Percentiles rank a stretch among this genome's conserved stretches.
phyloP scores from a whole-genome alignment of 2,113 vertebrate genomes.

The Corynorhinus townsendii region DNA sequence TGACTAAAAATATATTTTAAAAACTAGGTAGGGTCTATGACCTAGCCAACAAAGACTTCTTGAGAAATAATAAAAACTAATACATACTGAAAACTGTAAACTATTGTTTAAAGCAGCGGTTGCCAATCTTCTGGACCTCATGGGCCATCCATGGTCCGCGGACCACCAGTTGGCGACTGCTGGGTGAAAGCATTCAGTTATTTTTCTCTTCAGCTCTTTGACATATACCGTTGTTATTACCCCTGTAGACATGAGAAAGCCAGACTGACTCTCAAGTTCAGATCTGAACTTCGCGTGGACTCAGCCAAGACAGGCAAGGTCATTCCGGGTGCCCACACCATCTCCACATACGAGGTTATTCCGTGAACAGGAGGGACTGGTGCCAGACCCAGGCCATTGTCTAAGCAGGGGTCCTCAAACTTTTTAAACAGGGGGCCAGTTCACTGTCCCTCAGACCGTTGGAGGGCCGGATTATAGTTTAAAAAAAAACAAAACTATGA shows the following conservation, averaged over 20 bases:
- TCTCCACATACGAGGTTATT: background rate
- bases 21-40: too few species aligned
- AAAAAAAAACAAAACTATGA: too few species aligned
- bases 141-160: too few species aligned
- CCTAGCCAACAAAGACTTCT: background rate
- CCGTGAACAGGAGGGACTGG: background rate
- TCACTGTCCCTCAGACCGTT: too few species aligned
- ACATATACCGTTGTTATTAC: too few species aligned
- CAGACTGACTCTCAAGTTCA: background rate
- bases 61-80: background rate
- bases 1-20: too few species aligned
- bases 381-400: background rate
- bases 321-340: too few species aligned
- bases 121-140: too few species aligned
- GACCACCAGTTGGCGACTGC: too few species aligned
- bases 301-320: background rate
- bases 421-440: too few species aligned
- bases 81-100: background rate
- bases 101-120: background rate
- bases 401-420: too few species aligned
- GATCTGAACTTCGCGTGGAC: background rate
- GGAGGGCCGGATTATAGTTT: too few species aligned
- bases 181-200: background rate
- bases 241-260: background rate
- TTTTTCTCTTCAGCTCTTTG: background rate